Evolutionary conservation across 2,888 invertebrate species (phyloP).

Genomic region (Cacoxenus indagator): DNA sequence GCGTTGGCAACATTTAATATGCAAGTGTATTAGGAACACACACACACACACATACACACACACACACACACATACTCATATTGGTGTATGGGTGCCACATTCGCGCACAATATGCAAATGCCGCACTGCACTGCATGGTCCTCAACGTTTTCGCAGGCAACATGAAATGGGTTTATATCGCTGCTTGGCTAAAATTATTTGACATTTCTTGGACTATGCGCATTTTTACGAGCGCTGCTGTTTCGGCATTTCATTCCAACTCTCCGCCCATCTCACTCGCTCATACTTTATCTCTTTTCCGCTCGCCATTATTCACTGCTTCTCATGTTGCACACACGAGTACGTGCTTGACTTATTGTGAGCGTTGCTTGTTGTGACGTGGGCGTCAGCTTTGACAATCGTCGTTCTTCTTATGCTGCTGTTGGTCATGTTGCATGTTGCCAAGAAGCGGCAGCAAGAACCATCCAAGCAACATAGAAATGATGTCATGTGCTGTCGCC

Average conservation of each 20-base stretch:
- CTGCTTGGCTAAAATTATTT: conserved; percentile 68
- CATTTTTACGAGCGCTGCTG: conserved; percentile 57
- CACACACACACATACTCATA: conserved; percentile 21
- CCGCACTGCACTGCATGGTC: conserved; percentile 31
- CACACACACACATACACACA: conserved; percentile 36
- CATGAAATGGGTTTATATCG: conserved; percentile 68
- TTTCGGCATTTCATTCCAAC: conserved; percentile 24
- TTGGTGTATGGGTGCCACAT: conserved; percentile 24
- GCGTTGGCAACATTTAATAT: conserved; percentile 4
- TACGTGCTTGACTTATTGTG: conserved; percentile 57
- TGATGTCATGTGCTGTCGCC: conserved; percentile 45
- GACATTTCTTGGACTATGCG: conserved; percentile 65
- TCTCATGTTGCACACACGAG: neutral
- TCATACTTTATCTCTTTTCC: neutral
- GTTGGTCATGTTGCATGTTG: conserved; percentile 1
- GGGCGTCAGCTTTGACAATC: conserved; percentile 31
- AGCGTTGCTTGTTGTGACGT: conserved; percentile 46
- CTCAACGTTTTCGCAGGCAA: conserved; percentile 50
- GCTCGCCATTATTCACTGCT: neutral
- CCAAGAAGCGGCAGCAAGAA: conserved; percentile 6
- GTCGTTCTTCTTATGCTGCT: too few relatives aligned
- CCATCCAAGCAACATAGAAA: neutral
- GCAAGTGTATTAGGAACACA: conserved; percentile 22
- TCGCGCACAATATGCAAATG: conserved; percentile 46
- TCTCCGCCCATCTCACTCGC: neutral